phyloP scores from a whole-genome alignment of 2,888 invertebrate genomes.

The Caenorhabditis zanzibari region DNA sequence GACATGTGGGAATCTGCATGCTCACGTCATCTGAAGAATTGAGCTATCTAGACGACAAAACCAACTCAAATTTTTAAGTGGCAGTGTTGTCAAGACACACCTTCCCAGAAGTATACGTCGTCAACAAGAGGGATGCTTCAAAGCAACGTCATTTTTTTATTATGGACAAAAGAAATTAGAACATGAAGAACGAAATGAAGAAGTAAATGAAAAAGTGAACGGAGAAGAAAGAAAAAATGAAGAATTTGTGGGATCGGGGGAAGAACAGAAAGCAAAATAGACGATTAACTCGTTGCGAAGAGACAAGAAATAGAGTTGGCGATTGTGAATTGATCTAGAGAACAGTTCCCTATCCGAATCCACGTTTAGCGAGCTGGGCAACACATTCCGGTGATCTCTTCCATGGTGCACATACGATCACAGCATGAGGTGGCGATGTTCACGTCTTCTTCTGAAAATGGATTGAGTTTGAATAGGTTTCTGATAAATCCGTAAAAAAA shows the following conservation, averaged over 20 bases:
- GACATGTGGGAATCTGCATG: conserved; percentile 8
- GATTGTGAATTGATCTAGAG: conserved; percentile 30
- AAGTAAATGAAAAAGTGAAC: not conserved
- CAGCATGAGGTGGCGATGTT: conserved; percentile 48
- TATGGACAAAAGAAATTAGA: conserved; percentile 23
- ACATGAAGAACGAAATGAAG: not conserved
- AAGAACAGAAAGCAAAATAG: not conserved
- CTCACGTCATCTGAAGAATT: conserved; percentile 8
- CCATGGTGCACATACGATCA: conserved; percentile 46
- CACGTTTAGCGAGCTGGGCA: conserved; percentile 37
- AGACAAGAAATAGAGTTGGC: conserved; percentile 18
- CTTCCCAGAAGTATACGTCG: conserved; percentile 19
- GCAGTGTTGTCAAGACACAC: conserved; percentile 1
- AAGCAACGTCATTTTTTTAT: conserved; percentile 29
- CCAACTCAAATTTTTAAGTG: not conserved
- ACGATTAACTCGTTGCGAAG: conserved; percentile 21
- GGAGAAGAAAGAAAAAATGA: not conserved
- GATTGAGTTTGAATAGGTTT: not conserved
- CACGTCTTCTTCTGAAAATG: conserved; percentile 29
- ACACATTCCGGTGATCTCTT: conserved; percentile 36
- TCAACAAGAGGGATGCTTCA: conserved; percentile 15
- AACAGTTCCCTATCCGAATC: conserved; percentile 30
- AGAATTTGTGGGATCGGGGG: not conserved
- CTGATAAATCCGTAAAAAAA: conserved; percentile 3
- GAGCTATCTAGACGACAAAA: not conserved